Evolutionary conservation across 2,113 vertebrate genomes (phyloP), one percentile per base, ranked within the genome.

Genomic region (Agapornis roseicollis): DNA sequence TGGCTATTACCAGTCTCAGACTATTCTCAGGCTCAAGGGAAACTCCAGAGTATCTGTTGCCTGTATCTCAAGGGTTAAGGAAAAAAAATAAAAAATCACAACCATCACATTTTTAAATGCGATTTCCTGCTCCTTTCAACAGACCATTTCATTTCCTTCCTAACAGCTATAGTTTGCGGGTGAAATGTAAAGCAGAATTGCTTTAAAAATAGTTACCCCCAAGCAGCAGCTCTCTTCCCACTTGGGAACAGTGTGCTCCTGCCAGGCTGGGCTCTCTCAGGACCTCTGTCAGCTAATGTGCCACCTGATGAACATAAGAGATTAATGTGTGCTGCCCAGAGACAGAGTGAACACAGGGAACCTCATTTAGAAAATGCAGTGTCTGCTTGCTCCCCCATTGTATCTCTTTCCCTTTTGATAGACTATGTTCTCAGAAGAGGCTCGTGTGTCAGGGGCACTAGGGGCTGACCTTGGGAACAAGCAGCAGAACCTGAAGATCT

Each of bases 51-150:
- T 44, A 72, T 39, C 73, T 65, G 20, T 11, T 74, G 55, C 46
- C 64, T 84, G 5, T 60, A n/a, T 80, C 52, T 77, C 47, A 65
- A 85, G 33, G 25, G 47, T 58, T 90, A 86, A 90, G 80, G 77
- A 84, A 86, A 47, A 84, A 46, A 44, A 44, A 44, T n/a, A 18
- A 46, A 10, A 77, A 23, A 44, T 55, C 76, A 46, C 66, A 88
- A 77, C n/a, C 53, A 56, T 76, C 44, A 46, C 28, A 31, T 73
- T 93, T 89, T 41, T 5, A 80, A 63, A 63, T 28, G 13, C 22
- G n/a, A 88, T 92, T 90, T 89, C 93, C 66, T 72, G 17, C 65
- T 95, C n/a, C 41, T 95, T 83, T 82, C 72, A 92, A 65, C 70
- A 93, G 72, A 17, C 56, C 49, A 56, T 41, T 93, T 93, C 2